Conservation (phyloP, 2,797 vertebrate species). For the Darevskia nairensis region DNA sequence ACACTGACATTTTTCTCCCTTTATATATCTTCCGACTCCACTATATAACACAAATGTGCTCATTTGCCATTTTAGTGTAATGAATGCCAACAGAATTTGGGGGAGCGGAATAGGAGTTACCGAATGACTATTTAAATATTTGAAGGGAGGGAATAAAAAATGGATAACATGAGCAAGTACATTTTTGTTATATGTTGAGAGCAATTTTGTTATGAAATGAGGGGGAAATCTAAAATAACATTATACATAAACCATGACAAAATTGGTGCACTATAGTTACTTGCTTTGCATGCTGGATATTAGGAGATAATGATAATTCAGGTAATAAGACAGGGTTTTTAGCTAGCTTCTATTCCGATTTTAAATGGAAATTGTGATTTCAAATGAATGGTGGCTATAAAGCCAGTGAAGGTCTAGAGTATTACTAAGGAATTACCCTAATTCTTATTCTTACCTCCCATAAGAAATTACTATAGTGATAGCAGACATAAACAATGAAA, state of each 20-base stretch:
- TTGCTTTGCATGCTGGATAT: slow-evolving; percentile 26
- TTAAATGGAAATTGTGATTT: neutral
- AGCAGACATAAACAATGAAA: neutral
- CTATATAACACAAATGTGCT: neutral
- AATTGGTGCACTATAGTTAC: slow-evolving; percentile 17
- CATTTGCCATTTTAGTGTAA: neutral
- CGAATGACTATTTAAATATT: neutral
- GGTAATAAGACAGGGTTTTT: slow-evolving; percentile 20
- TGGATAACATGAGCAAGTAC: neutral
- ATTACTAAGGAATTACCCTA: slow-evolving; percentile 28
- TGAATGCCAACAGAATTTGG: neutral
- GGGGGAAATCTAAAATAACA: neutral
- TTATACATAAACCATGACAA: neutral
- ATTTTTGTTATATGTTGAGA: slow-evolving; percentile 1
- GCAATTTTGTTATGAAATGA: neutral
- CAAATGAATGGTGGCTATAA: slow-evolving; percentile 21
- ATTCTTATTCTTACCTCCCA: neutral
- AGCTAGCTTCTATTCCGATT: neutral
- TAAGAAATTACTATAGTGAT: neutral
- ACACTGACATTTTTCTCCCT: neutral
- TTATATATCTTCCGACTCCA: neutral
- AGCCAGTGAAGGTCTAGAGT: neutral
- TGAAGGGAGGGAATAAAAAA: neutral
- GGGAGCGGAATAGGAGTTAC: neutral
- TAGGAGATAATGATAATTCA: slow-evolving; percentile 20